Evolutionary conservation across 2,113 vertebrate genomes (phyloP).

Genomic region (Abramis brama): DNA sequence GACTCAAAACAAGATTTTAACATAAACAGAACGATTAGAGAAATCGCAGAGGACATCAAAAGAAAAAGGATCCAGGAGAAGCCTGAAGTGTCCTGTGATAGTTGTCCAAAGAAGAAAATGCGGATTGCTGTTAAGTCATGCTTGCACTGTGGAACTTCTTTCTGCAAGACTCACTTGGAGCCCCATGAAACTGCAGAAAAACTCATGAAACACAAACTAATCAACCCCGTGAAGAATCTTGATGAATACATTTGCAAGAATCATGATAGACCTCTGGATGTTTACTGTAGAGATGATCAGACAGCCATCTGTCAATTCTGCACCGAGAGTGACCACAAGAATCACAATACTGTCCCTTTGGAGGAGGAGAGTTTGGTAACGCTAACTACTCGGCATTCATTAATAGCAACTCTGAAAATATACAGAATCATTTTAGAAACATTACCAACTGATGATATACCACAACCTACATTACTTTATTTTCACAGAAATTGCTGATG

Average conservation of each 20-base stretch:
- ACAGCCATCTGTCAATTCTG: slow-evolving; percentile 6
- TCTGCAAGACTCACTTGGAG: slow-evolving; percentile 63
- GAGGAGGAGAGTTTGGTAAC: slow-evolving; percentile 16
- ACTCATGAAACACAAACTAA: slow-evolving; percentile 54
- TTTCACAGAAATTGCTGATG: neutral
- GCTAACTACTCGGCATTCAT: neutral
- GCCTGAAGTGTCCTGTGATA: slow-evolving; percentile 57
- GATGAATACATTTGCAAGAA: slow-evolving; percentile 57
- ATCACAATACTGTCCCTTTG: neutral
- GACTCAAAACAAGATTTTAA: slow-evolving; percentile 3
- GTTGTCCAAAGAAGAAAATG: slow-evolving; percentile 50
- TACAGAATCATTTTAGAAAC: neutral
- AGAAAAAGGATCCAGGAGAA: neutral
- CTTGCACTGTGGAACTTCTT: slow-evolving; percentile 65
- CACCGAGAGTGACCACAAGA: neutral
- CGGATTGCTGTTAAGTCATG: slow-evolving; percentile 63
- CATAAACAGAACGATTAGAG: slow-evolving; percentile 1
- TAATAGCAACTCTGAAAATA: neutral
- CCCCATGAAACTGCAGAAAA: slow-evolving; percentile 60
- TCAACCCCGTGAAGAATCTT: slow-evolving; percentile 48
- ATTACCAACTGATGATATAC: neutral
- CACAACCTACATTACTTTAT: neutral
- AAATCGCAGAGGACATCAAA: slow-evolving; percentile 1
- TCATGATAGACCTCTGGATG: slow-evolving; percentile 45
- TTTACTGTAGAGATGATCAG: slow-evolving; percentile 22